phyloP scores from a whole-genome alignment of 1,140 invertebrate genomes.

The Ptiloglossa arizonensis region DNA sequence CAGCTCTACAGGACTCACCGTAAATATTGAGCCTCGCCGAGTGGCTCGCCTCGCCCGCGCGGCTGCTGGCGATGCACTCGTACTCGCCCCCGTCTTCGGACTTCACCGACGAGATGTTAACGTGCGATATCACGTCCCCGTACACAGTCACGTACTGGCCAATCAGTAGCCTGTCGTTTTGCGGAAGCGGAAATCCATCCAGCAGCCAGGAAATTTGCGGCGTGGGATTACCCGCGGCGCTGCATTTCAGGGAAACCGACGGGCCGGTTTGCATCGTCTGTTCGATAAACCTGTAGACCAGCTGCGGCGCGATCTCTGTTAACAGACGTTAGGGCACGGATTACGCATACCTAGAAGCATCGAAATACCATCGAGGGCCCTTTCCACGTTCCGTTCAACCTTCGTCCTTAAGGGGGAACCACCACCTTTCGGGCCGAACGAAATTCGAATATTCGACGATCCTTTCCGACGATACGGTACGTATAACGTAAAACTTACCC shows the following conservation, averaged over 20 bases:
- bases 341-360: conserved; percentile 43
- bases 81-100: conserved; percentile 89
- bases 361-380: conserved; percentile 24
- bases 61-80: conserved; percentile 86
- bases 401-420: too few species aligned
- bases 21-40: conserved; percentile 86
- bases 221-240: conserved; percentile 86
- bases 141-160: conserved; percentile 86
- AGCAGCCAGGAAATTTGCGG: conserved; percentile 84
- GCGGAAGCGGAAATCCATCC: conserved; percentile 83
- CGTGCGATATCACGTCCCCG: conserved; percentile 88
- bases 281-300: conserved; percentile 84
- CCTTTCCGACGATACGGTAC: too few species aligned
- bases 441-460: too few species aligned
- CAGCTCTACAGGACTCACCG: conserved; percentile 77
- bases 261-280: conserved; percentile 84
- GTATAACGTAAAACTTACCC: too few species aligned
- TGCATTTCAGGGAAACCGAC: conserved; percentile 84
- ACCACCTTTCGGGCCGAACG: too few species aligned
- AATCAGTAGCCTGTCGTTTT: conserved; percentile 85
- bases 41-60: conserved; percentile 84
- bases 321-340: conserved; percentile 66
- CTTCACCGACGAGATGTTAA: conserved; percentile 87
- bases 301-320: conserved; percentile 83
- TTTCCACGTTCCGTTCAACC: too few species aligned